Base-by-base conservation (phyloP, 2,888 invertebrate genomes). In the Ceraclea dissimilis region DNA sequence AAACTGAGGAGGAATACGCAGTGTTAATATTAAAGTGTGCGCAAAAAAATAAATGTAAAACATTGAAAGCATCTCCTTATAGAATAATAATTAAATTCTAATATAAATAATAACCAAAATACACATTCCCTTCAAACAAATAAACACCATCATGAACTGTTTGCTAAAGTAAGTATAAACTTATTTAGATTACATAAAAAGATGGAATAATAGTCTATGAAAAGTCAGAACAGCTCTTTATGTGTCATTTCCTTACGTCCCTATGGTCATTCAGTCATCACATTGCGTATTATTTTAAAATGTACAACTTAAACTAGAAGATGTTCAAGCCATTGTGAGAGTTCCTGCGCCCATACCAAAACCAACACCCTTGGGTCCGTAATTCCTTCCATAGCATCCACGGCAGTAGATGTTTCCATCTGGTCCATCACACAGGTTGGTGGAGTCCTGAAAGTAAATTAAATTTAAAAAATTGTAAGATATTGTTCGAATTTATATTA, bases 391-490 rank as follows among this genome's bases (percentile, higher is more conserved):
- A 73, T 93, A 93, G 75, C 93, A 93, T 64, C 90, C 83, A 70
- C 89, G 84, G 78, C 94, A 96, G 79, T 93, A 96, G 69, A 96
- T 91, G 70, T 95, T 92, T 54, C 89, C 89, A 71, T 94, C 90
- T 60, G 95, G 94, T 63, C 88, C 94, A 68, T 93, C 94, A 70
- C 90, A 91, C 66, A 91, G 79, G 70, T 89, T 92, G 68, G 92
- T 92, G 65, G 93, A 93, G 75, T 93, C 93, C 74, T 83, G 49
- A 20, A 46, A n/a, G n/a, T n/a, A n/a, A n/a, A n/a, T n/a, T n/a
- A n/a, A n/a, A n/a, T n/a, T n/a, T n/a, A n/a, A n/a, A 34, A 19
- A 52, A 33, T 49, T n/a, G 13, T 18, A 16, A 21, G 49, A 8
- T 53, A 2, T 48, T 53, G 13, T 11, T 21, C 19, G 5, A 4